A percentile compares a stretch with the other conserved stretches of the same genome.
phyloP scores from a whole-genome alignment of 1,140 invertebrate species.

The Centruroides vittatus region DNA sequence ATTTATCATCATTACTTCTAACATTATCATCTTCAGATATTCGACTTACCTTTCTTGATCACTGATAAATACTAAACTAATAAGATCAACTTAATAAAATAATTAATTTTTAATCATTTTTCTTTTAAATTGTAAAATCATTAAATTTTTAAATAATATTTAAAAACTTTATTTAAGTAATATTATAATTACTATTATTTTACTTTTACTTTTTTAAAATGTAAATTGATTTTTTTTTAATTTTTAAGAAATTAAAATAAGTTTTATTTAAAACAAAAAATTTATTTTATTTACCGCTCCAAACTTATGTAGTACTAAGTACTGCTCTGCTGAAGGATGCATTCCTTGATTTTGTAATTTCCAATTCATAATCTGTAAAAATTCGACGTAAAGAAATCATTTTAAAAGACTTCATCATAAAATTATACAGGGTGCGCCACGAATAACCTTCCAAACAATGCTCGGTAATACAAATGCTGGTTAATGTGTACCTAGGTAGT shows the following conservation, averaged over 20 bases:
- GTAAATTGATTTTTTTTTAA: neutral
- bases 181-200: too few species aligned
- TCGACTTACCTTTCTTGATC: too few species aligned
- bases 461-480: too few species aligned
- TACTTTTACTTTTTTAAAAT: neutral
- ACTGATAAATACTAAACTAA: neutral
- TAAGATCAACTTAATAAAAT: neutral
- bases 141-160: too few species aligned
- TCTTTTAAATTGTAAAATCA: neutral
- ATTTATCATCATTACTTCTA: neutral
- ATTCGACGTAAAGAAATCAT: neutral
- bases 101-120: neutral
- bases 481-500: too few species aligned
- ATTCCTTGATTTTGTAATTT: conserved; percentile 40
- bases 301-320: conserved; percentile 77
- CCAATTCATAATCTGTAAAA: conserved; percentile 53
- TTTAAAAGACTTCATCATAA: too few species aligned
- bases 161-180: neutral
- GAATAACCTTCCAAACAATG: too few species aligned
- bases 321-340: conserved; percentile 63
- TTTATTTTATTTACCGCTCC: conserved; percentile 55
- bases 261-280: too few species aligned
- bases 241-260: too few species aligned
- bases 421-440: too few species aligned
- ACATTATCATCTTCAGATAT: neutral